phyloP scores from a whole-genome alignment of 2,888 invertebrate genomes.

The Leucophenga montana region DNA sequence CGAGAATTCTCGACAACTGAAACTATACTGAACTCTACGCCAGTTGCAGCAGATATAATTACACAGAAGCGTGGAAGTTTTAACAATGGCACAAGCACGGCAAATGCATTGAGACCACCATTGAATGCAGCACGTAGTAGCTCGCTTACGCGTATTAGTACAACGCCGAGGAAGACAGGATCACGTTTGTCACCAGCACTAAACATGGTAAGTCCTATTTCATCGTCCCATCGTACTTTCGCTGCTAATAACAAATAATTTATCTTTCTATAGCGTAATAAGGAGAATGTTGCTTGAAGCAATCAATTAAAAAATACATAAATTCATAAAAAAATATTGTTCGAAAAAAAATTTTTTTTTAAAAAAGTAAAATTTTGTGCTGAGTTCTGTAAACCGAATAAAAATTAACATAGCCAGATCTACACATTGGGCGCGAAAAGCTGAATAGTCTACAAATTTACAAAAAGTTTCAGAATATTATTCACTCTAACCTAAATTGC shows the following conservation, averaged over 20 bases:
- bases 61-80: slow-evolving; percentile 42
- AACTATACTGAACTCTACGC: slow-evolving; percentile 68
- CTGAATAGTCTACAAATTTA: no score
- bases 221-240: not conserved
- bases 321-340: slow-evolving; percentile 7
- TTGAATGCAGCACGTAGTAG: slow-evolving; percentile 35
- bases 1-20: slow-evolving; percentile 63
- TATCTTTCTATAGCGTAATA: slow-evolving; percentile 54
- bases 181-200: slow-evolving; percentile 51
- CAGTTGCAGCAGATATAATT: slow-evolving; percentile 52
- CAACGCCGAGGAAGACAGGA: slow-evolving; percentile 54
- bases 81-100: slow-evolving; percentile 28
- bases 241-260: not conserved
- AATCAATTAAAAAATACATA: not conserved
- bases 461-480: no score
- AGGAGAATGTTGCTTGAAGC: slow-evolving; percentile 57
- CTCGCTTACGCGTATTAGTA: slow-evolving; percentile 50
- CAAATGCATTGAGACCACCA: slow-evolving; percentile 49
- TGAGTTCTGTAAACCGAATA: no score
- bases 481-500: slow-evolving; percentile 3
- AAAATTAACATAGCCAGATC: no score
- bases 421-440: no score
- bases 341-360: slow-evolving; percentile 17
- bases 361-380: no score
- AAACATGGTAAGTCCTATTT: slow-evolving; percentile 40